Base-by-base conservation (phyloP, 2,797 vertebrate genomes). In the Sebastes minor region DNA sequence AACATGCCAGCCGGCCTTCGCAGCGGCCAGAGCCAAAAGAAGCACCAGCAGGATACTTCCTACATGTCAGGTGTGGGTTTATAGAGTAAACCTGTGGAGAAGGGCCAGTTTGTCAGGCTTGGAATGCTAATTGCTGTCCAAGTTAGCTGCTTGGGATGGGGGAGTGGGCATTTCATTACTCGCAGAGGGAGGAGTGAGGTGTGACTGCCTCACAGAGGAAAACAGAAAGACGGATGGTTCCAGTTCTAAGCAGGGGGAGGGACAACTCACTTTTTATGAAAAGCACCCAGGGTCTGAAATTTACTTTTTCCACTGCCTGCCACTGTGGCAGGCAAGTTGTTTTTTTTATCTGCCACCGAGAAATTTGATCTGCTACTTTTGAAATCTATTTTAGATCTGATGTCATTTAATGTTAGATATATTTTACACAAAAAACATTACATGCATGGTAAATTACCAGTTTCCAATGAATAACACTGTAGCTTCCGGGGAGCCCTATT, bases 31-130 rank as follows among this genome's bases (percentile, higher is more conserved):
- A 82, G 83, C 82, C 71, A 87, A 11, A 93, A 88, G 81, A 97
- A 96, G 83, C 88, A 95, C 56, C 94, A 95, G 80, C 96, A 95
- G 80, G 94, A 97, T 62, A 93, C 94, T 1, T 94, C 85, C 87
- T 96, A 97, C 94, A 97, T 96, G 96, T 95, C 98, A 97, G 98
- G 98, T 99, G 92, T 89, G 95, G 87, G 85, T 88, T 89, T 87
- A 52, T 28, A 49, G 46, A 82, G 80, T 20, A 63, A 74, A 79
- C 30, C 28, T 10, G 22, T 33, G 76, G 63, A 82, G 77, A 78
- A 57, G 35, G 22, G 63, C 22, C 56, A 18, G 81, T 4, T 65
- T 82, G 66, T 76, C 42, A 70, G 35, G 55, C 13, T 61, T 57
- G 73, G 82, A 84, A 80, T 84, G 80, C 70, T 78, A 82, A 83